Evolutionary conservation across 2,113 vertebrate genomes (phyloP).

Genomic region (Nannobrachium achirus): DNA sequence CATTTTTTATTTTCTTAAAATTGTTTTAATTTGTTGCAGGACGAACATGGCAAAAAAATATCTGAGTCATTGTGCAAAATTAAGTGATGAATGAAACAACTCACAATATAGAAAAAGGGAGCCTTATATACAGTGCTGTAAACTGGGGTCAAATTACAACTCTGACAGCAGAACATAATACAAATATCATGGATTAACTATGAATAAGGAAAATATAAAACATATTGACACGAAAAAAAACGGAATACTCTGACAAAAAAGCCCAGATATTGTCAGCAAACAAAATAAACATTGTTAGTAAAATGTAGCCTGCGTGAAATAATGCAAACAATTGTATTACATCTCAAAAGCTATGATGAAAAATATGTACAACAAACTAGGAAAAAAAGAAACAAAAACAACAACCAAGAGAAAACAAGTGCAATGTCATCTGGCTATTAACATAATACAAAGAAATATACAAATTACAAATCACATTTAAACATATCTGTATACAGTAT

Average conservation of each 20-base stretch:
- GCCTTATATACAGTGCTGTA: neutral
- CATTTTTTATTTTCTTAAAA: neutral
- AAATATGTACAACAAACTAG: conserved; percentile 60
- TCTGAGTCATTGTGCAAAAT: neutral
- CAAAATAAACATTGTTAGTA: conserved; percentile 4
- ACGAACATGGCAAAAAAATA: neutral
- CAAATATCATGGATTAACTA: neutral
- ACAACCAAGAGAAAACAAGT: conserved; percentile 62
- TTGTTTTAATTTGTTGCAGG: neutral
- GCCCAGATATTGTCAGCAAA: neutral
- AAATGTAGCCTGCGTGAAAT: conserved; percentile 5
- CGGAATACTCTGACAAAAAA: neutral
- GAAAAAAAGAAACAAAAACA: neutral
- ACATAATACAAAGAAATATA: conserved; percentile 40
- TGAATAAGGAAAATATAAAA: neutral
- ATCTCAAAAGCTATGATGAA: conserved; percentile 16
- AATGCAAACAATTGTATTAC: conserved; percentile 11
- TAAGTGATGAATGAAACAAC: neutral
- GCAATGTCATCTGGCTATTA: conserved; percentile 51
- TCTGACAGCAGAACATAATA: neutral
- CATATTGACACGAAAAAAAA: neutral
- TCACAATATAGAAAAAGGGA: neutral
- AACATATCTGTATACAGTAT: conserved; percentile 8
- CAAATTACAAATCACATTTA: conserved; percentile 39
- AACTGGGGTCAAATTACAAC: conserved; percentile 5